Conservation (phyloP, 2,113 vertebrate genomes). For the Eptesicus fuscus region DNA sequence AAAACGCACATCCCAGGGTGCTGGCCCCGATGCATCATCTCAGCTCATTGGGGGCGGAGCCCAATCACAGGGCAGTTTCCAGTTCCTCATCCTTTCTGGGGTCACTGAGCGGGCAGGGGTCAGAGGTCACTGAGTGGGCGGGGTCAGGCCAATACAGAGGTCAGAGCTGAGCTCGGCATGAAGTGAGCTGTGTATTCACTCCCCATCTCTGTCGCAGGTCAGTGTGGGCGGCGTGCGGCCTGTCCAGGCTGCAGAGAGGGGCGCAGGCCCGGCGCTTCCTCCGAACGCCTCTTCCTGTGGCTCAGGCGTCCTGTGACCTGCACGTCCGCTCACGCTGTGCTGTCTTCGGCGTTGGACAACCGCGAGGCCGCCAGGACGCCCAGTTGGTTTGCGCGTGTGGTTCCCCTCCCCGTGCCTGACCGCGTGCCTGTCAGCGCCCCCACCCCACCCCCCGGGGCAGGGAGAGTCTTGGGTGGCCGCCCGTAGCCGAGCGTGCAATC, state of each 20-base stretch:
- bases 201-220: no score
- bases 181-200: background rate
- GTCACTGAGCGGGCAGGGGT: background rate
- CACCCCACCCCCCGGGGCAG: no score
- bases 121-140: background rate
- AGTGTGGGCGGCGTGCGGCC: background rate
- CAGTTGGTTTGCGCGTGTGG: no score
- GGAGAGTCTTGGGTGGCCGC: no score
- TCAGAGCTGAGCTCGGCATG: background rate
- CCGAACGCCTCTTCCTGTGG: background rate
- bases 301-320: background rate
- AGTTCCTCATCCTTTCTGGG: background rate
- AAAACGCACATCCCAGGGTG: conserved; percentile 11
- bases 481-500: background rate
- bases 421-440: rapidly evolving
- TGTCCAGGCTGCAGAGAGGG: no score
- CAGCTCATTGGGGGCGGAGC: conserved; percentile 36
- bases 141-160: background rate
- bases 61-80: conserved; percentile 23
- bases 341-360: no score
- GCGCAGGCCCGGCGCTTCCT: background rate
- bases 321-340: no score
- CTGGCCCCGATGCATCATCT: conserved; percentile 10
- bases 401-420: no score
- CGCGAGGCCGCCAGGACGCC: no score